Evolutionary conservation across 2,888 invertebrate genomes (phyloP).

Genomic region (Parnassius apollo): DNA sequence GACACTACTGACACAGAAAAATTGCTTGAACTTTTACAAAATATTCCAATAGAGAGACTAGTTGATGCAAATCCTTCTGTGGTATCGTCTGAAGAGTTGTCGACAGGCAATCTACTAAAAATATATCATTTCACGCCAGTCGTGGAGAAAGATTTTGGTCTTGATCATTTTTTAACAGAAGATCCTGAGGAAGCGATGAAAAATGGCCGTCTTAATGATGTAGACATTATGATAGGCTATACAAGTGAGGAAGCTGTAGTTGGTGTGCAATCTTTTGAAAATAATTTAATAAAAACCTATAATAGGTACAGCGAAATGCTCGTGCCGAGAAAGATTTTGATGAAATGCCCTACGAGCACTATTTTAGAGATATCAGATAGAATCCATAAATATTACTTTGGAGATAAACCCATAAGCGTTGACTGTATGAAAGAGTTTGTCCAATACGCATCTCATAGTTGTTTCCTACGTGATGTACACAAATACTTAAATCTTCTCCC

Average conservation of each 20-base stretch:
- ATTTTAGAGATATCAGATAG: constrained; percentile 42
- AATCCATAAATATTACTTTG: constrained; percentile 49
- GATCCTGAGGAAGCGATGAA: constrained; percentile 40
- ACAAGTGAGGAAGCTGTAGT: constrained; percentile 83
- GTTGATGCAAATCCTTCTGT: constrained; percentile 40
- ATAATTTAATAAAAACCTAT: constrained; percentile 31
- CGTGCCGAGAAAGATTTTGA: constrained; percentile 46
- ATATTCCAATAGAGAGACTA: constrained; percentile 37
- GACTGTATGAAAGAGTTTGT: constrained; percentile 42
- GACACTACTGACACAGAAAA: constrained; percentile 40
- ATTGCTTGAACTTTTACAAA: constrained; percentile 42
- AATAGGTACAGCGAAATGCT: constrained; percentile 44
- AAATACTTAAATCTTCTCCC: constrained; percentile 37
- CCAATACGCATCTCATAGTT: constrained; percentile 35
- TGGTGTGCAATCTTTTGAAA: constrained; percentile 30
- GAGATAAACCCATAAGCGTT: constrained; percentile 34
- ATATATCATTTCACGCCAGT: constrained; percentile 51
- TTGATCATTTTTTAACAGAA: constrained; percentile 46
- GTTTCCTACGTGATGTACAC: constrained; percentile 39
- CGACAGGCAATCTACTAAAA: constrained; percentile 37
- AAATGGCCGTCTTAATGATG: constrained; percentile 66
- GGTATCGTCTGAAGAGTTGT: constrained; percentile 41
- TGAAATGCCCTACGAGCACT: constrained; percentile 34
- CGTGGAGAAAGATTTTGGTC: constrained; percentile 52
- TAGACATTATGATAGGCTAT: constrained; percentile 86